Percentiles rank a stretch among this genome's conserved stretches.
Conservation (phyloP, 2,113 vertebrate genomes). For the Ochotona curzoniae region DNA sequence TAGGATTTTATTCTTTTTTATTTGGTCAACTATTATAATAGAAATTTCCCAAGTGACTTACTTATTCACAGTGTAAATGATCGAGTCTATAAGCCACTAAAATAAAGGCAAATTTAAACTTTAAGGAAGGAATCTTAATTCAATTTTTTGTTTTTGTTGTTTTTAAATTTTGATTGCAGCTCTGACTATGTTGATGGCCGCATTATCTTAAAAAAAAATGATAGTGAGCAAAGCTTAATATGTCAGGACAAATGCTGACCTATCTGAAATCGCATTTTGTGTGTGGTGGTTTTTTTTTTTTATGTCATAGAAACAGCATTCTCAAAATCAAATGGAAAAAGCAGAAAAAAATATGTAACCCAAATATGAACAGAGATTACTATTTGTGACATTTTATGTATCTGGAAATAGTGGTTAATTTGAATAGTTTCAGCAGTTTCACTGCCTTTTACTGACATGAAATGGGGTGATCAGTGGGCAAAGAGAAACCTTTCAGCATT, state of each 20-base stretch:
- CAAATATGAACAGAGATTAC: background rate
- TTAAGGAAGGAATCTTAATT: background rate
- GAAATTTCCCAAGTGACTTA: conserved; percentile 15
- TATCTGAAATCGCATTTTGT: background rate
- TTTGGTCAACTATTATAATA: background rate
- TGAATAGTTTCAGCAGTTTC: background rate
- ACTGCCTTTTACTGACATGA: background rate
- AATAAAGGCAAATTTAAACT: background rate
- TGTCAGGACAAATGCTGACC: background rate
- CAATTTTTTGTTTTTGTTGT: background rate
- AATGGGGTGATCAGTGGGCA: background rate
- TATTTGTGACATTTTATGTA: background rate
- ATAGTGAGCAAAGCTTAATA: background rate
- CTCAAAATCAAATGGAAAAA: background rate
- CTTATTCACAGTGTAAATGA: background rate
- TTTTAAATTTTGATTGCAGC: background rate
- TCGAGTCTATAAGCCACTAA: background rate
- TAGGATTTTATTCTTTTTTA: too few species aligned
- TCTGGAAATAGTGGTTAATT: background rate
- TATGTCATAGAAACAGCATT: background rate
- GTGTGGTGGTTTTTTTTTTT: background rate
- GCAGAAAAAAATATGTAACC: background rate
- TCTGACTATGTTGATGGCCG: background rate
- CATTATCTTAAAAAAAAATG: background rate
- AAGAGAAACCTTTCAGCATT: background rate